Evolutionary conservation across 2,797 vertebrate genomes (phyloP).

Genomic region (Buphagus erythrorhynchus): DNA sequence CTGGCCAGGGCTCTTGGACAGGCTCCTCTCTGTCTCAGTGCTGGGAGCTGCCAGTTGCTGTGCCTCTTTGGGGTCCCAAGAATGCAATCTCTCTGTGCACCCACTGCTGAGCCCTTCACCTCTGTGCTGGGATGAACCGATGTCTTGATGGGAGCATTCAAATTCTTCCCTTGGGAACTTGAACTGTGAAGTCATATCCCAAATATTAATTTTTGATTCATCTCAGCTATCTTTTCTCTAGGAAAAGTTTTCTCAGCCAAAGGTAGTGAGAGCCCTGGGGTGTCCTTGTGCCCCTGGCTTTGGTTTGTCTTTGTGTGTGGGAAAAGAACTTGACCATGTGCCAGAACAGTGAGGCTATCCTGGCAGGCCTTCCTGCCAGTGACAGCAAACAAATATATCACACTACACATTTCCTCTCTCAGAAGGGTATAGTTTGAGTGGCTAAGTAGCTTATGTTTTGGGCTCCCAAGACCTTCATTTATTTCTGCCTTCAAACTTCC

Average conservation of each 20-base stretch:
- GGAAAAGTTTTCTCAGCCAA: neutral
- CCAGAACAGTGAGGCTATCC: slow-evolving; percentile 48
- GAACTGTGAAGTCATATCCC: neutral
- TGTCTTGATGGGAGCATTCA: neutral
- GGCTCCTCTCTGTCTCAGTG: accelerated
- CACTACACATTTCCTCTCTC: slow-evolving; percentile 51
- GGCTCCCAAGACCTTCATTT: slow-evolving; percentile 62
- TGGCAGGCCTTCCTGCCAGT: slow-evolving; percentile 50
- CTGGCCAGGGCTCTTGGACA: neutral
- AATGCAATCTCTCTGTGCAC: neutral
- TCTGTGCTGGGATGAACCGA: accelerated
- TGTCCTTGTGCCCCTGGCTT: neutral
- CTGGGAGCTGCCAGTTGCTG: neutral
- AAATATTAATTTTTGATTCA: slow-evolving; percentile 2
- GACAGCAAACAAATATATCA: slow-evolving; percentile 69
- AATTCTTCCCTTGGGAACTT: neutral
- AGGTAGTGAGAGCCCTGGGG: neutral
- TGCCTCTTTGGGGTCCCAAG: neutral
- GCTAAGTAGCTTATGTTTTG: slow-evolving; percentile 62
- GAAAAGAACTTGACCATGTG: slow-evolving; percentile 20
- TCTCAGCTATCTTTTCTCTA: neutral
- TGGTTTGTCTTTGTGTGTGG: slow-evolving; percentile 41
- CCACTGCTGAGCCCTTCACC: accelerated
- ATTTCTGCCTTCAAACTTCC: slow-evolving; percentile 65
- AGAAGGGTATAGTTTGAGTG: slow-evolving; percentile 42